phyloP scores from a whole-genome alignment of 2,888 invertebrate species.

The Dyspetes luteomarginatus region DNA sequence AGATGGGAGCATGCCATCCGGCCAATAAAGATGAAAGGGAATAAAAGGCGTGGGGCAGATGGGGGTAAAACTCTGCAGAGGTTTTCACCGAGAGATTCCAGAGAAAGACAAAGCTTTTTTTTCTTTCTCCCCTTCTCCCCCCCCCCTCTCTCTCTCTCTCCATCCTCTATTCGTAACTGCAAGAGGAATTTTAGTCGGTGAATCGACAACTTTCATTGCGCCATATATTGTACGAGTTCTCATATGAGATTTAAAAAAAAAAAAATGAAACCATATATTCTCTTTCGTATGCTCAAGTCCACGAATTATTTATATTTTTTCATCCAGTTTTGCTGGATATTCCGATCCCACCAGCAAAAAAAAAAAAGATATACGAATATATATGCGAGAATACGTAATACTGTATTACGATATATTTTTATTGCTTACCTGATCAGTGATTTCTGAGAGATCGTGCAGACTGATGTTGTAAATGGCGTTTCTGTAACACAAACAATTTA shows the following conservation, averaged over 20 bases:
- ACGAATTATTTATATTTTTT: conserved; percentile 8
- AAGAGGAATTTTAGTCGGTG: conserved; percentile 24
- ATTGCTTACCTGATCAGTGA: conserved; percentile 87
- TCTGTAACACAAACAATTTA: conserved; percentile 83
- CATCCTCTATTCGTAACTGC: conserved; percentile 13
- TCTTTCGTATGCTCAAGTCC: background rate
- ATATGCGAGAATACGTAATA: background rate
- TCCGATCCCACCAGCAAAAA: background rate
- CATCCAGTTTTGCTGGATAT: background rate
- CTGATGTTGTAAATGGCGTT: conserved; percentile 96
- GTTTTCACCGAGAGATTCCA: conserved; percentile 23
- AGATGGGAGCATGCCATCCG: conserved; percentile 40
- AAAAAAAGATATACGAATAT: background rate
- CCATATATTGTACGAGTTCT: conserved; percentile 41
- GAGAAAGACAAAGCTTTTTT: conserved; percentile 36
- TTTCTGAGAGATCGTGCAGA: conserved; percentile 91
- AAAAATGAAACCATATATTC: conserved; percentile 26
- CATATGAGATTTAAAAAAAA: conserved; percentile 25
- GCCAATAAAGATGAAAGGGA: conserved; percentile 57
- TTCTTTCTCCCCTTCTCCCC: background rate
- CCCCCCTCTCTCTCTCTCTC: conserved; percentile 13
- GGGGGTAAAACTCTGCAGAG: conserved; percentile 34
- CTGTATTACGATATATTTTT: conserved; percentile 57
- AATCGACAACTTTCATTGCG: conserved; percentile 51
- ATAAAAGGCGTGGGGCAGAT: conserved; percentile 52